A percentile compares a stretch with the other conserved stretches of the same genome.
Conservation (phyloP, 1,140 invertebrate genomes). For the Magallana angulata region DNA sequence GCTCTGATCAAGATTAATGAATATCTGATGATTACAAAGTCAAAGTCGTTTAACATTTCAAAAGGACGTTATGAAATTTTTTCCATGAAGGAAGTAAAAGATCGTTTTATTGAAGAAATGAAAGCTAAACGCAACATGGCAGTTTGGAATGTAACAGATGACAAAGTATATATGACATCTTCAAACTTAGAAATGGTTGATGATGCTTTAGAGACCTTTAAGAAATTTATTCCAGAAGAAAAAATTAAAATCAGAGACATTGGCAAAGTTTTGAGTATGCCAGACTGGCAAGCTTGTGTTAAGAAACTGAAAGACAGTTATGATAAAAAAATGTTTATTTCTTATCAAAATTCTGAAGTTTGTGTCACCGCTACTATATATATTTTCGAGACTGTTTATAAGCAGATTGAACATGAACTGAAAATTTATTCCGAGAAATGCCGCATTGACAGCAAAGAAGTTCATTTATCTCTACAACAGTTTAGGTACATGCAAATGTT, state of each 20-base stretch:
- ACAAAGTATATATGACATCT: conserved; percentile 2
- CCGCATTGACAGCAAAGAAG: neutral
- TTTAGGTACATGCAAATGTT: conserved; percentile 25
- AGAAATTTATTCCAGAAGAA: neutral
- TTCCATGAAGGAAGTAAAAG: neutral
- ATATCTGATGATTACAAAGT: neutral
- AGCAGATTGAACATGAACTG: conserved; percentile 20
- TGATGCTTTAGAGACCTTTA: neutral
- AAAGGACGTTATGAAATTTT: conserved; percentile 37
- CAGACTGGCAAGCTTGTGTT: neutral
- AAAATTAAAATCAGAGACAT: neutral
- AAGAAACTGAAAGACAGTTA: neutral
- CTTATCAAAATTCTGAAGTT: neutral
- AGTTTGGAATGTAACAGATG: conserved; percentile 25
- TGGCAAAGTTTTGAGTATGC: neutral
- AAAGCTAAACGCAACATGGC: conserved; percentile 37
- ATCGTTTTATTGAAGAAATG: conserved; percentile 8
- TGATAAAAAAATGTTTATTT: neutral
- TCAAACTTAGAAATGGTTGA: neutral
- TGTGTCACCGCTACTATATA: neutral
- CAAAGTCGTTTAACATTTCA: conserved; percentile 34
- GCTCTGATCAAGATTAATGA: conserved; percentile 31
- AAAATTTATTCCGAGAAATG: conserved; percentile 6
- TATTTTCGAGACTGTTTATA: neutral
- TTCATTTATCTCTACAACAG: neutral